A percentile compares a stretch with the other conserved stretches of the same genome.
phyloP scores from a whole-genome alignment of 2,797 vertebrate species.

The Pseudochromis fuscus region DNA sequence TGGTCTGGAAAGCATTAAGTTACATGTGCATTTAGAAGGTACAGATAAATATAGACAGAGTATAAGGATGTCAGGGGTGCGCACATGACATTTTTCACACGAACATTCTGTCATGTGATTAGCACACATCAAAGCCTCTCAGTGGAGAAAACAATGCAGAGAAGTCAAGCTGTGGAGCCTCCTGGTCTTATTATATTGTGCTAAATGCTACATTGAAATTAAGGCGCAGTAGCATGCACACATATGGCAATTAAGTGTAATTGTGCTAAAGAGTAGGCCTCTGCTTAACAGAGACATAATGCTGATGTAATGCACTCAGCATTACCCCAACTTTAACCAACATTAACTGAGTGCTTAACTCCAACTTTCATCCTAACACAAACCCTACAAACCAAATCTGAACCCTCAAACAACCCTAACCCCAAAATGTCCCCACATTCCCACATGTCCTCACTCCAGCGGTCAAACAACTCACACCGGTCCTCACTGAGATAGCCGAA shows the following conservation, averaged over 20 bases:
- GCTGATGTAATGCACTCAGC: too few relatives aligned
- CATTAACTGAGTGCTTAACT: too few relatives aligned
- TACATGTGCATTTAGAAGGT: background rate
- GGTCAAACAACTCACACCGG: too few relatives aligned
- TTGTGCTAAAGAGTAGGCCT: conserved; percentile 34
- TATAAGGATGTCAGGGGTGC: background rate
- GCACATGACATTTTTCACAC: background rate
- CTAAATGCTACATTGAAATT: background rate
- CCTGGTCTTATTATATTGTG: background rate
- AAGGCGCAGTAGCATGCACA: conserved; percentile 15
- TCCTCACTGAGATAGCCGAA: too few relatives aligned
- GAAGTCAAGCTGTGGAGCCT: background rate
- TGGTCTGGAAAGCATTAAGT: background rate
- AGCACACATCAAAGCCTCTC: conserved; percentile 31
- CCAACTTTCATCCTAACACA: too few relatives aligned
- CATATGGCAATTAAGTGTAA: conserved; percentile 21
- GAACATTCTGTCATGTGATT: conserved; percentile 12
- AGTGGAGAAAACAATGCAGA: background rate
- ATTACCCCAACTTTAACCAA: too few relatives aligned
- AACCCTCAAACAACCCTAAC: too few relatives aligned
- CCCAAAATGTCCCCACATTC: too few relatives aligned
- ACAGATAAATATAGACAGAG: background rate
- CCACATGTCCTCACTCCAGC: too few relatives aligned
- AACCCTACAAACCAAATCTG: too few relatives aligned
- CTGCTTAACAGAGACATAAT: conserved; percentile 9